Evolutionary conservation across 2,797 vertebrate species (phyloP).

Genomic region (Protosalanx chinensis): DNA sequence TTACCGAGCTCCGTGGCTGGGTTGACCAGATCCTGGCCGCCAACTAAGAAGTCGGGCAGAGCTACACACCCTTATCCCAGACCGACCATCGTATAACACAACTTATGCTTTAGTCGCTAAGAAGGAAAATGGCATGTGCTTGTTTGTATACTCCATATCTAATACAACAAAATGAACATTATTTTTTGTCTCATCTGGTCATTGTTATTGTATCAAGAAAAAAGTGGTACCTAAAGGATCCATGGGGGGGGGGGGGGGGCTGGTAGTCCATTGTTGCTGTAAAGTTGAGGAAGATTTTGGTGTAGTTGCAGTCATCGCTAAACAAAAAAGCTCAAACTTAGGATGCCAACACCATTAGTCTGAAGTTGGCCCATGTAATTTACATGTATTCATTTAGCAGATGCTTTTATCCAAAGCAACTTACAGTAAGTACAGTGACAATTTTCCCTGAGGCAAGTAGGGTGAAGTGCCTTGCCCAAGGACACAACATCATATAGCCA

Average conservation of each 20-base stretch:
- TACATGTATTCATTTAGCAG: no score
- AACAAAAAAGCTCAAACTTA: no score
- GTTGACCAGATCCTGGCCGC: conserved; percentile 66
- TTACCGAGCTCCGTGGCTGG: conserved; percentile 71
- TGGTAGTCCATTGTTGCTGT: neutral
- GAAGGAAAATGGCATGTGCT: neutral
- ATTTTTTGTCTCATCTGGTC: neutral
- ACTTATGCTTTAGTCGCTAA: neutral
- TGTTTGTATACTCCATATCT: neutral
- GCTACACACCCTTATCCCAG: neutral
- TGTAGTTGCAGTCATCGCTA: no score
- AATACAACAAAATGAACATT: neutral
- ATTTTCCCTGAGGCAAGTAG: no score
- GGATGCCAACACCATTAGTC: no score
- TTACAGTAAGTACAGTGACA: no score
- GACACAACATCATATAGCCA: no score
- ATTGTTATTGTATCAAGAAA: neutral
- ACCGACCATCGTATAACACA: neutral
- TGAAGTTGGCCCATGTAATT: no score
- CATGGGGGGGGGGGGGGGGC: neutral
- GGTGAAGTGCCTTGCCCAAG: no score
- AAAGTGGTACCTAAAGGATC: neutral
- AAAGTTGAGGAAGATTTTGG: no score
- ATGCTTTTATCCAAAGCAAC: no score
- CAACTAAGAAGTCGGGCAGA: conserved; percentile 56